These are phyloP conservation scores for Lindbergichthys nudifrons DNA, from an alignment of 2,797 vertebrate species.

Conservation along the genomic window DNA sequence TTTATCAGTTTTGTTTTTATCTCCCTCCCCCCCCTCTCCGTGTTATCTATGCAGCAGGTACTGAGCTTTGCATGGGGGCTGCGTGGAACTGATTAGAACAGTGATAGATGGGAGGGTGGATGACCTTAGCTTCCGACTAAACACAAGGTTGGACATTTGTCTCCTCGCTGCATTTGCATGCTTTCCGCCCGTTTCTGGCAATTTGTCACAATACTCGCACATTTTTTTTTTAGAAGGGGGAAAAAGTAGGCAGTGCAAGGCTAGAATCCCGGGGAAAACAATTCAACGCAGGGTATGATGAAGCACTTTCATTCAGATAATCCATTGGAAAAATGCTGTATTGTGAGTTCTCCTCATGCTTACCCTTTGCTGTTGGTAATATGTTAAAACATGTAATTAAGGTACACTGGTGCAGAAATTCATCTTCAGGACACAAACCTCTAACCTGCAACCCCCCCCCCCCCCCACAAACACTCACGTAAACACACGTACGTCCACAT, in stretches of 20 bases:
- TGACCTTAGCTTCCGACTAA: constrained; percentile 85
- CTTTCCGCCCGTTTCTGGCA: constrained; percentile 78
- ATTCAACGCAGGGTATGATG: constrained; percentile 70
- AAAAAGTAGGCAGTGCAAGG: constrained; percentile 35
- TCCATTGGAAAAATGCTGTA: constrained; percentile 30
- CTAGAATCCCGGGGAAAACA: constrained; percentile 36
- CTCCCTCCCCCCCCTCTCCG: constrained; percentile 18
- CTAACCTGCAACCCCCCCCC: constrained; percentile 31
- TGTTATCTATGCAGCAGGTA: constrained; percentile 80
- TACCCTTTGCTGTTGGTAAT: constrained; percentile 18
- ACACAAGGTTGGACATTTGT: constrained; percentile 87
- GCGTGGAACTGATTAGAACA: constrained; percentile 83
- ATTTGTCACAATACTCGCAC: constrained; percentile 77
- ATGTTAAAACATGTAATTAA: constrained; percentile 51
- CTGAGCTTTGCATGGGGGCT: constrained; percentile 70
- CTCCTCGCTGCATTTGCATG: constrained; percentile 82
- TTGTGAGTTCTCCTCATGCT: constrained; percentile 30
- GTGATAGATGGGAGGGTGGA: constrained; percentile 84
- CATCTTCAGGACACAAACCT: constrained; percentile 10
- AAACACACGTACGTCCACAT: background rate
- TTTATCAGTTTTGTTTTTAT: constrained; percentile 75
- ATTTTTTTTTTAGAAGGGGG: constrained; percentile 63
- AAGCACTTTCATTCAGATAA: constrained; percentile 68
- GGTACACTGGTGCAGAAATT: constrained; percentile 55
- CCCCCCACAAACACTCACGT: background rate